Conservation (phyloP, 1,140 invertebrate species). For the Bombyx mori region ASM3026992v2 NC_085119.1:10195501-10196000, state of each 20-base stretch:
- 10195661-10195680: no score
- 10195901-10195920: conserved; percentile 9
- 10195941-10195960: conserved; percentile 54
- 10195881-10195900: conserved; percentile 23
- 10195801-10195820: conserved; percentile 51
- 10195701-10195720: background rate
- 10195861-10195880: conserved; percentile 21
- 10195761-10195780: conserved; percentile 44
- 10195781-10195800: conserved; percentile 58
- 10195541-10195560: conserved; percentile 1
- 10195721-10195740: conserved; percentile 43
- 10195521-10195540: conserved; percentile 1
- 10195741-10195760: conserved; percentile 63
- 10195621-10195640: no score
- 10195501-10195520: background rate
- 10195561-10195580: background rate
- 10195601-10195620: no score
- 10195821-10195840: conserved; percentile 18
- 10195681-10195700: background rate
- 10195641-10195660: no score
- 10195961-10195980: conserved; percentile 65
- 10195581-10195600: background rate
- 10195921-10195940: conserved; percentile 53
- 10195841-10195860: conserved; percentile 24
- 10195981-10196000: conserved; percentile 39